A percentile compares a stretch with the other conserved stretches of the same genome.
These are phyloP conservation scores for Rapana venosa DNA, from an alignment of 2,888 invertebrate genomes.

Conservation along the genomic window DNA sequence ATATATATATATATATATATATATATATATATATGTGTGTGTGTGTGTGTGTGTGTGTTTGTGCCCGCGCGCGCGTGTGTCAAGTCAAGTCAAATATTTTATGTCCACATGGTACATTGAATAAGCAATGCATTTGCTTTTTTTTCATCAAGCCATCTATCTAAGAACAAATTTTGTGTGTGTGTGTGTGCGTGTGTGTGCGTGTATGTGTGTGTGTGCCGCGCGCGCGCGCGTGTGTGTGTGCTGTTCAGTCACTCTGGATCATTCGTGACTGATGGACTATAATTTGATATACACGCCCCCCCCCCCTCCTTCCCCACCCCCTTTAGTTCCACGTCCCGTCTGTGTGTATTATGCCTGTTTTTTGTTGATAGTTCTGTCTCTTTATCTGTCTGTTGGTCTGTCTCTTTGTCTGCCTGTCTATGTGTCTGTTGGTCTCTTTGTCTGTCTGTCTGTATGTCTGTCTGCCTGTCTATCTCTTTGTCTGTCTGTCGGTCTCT, in stretches of 20 bases:
- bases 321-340: not conserved
- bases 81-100: too few relatives aligned
- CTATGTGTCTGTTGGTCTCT: not conserved
- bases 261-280: too few relatives aligned
- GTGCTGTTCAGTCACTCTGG: too few relatives aligned
- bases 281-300: not conserved
- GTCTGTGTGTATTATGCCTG: not conserved
- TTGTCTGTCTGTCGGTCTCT: not conserved
- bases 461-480: constrained; percentile 6
- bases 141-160: too few relatives aligned
- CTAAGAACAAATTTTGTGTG: too few relatives aligned
- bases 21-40: too few relatives aligned
- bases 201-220: not conserved
- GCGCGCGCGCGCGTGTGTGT: not conserved
- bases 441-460: not conserved
- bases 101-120: too few relatives aligned
- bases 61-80: constrained; percentile 8
- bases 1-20: too few relatives aligned
- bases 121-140: too few relatives aligned
- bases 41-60: not conserved
- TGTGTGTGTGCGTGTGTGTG: constrained; percentile 1
- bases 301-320: not conserved
- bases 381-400: not conserved
- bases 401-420: not conserved
- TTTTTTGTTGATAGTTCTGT: not conserved